Evolutionary conservation across 2,888 invertebrate species (phyloP), one percentile per base, ranked within the genome.

Genomic region (Belgica antarctica): DNA sequence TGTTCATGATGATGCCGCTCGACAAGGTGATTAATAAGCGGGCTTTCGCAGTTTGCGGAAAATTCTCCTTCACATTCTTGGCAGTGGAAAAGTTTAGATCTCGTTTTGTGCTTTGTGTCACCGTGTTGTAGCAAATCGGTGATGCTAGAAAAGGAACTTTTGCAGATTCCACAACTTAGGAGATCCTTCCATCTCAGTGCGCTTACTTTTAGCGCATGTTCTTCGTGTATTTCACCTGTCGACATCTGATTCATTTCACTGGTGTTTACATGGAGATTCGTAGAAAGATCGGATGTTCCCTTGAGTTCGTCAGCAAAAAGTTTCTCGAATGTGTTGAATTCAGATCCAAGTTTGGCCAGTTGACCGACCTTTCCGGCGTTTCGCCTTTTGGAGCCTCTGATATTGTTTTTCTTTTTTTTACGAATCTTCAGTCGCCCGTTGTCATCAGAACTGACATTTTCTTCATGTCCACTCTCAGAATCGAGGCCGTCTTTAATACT

Each of bases 301-400:
- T 59, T 27, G 27, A 59, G 8, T 15, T 59, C 59, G 3, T 59
- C 59, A 59, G 25, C 12, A 15, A 27, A 59, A 24, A 59, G 27
- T 15, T 59, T 59, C n/a, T 59, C 59, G 10, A 59, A 27, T 5
- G 59, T 25, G 12, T 59, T 27, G 15, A 59, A n/a, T 25, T 59
- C 59, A 10, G 52, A 12, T 52, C 52, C 19, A 52, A 5, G 4
- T n/a, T n/a, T n/a, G n/a, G n/a, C n/a, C n/a, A n/a, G n/a, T n/a
- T 15, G 12, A 46, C 46, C 46, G 46, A 7, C 12, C 46, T n/a
- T n/a, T n/a, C n/a, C n/a, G n/a, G 2, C n/a, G 22, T 22, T 52
- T 22, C 19, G 12, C n/a, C 41, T 41, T 41, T 41, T 41, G 4
- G 5, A n/a, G 12, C 41, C 41, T 41, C 41, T 7, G 34, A 34